phyloP scores from a whole-genome alignment of 2,888 invertebrate species.

The Zelleria hepariella region DNA sequence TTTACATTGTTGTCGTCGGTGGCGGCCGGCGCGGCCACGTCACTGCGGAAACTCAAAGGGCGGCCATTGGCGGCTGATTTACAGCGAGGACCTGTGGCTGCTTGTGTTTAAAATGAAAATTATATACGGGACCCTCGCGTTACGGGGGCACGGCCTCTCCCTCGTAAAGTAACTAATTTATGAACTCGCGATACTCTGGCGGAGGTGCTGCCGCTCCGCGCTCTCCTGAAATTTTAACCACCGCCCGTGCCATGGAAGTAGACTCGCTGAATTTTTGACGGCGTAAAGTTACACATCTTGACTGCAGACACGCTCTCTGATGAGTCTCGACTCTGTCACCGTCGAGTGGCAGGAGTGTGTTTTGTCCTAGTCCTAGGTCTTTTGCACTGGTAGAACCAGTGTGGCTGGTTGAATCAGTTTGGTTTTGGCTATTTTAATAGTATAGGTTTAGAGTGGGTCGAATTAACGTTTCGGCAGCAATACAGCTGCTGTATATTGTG shows the following conservation, averaged over 20 bases:
- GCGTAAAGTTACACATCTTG: conserved; percentile 34
- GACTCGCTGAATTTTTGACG: conserved; percentile 44
- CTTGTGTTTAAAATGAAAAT: conserved; percentile 62
- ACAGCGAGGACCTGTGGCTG: conserved; percentile 58
- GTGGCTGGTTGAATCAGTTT: too few relatives aligned
- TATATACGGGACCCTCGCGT: conserved; percentile 48
- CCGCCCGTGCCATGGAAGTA: conserved; percentile 33
- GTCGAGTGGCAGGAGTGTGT: too few relatives aligned
- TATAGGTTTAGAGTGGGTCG: too few relatives aligned
- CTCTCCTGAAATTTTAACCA: conserved; percentile 62
- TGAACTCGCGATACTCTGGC: conserved; percentile 55
- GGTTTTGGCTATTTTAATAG: too few relatives aligned
- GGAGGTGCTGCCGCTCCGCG: conserved; percentile 39
- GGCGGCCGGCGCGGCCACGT: conserved; percentile 17
- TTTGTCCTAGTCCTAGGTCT: too few relatives aligned
- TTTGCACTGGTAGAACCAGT: not conserved
- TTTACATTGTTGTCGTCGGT: conserved; percentile 55
- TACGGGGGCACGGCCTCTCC: conserved; percentile 47
- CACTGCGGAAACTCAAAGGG: conserved; percentile 35
- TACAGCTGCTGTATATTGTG: too few relatives aligned
- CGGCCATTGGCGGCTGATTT: conserved; percentile 51
- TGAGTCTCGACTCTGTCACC: not conserved
- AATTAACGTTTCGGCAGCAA: too few relatives aligned
- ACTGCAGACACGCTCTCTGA: conserved; percentile 12
- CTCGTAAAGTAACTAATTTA: conserved; percentile 66